Percentiles rank a stretch among this genome's conserved stretches.
phyloP scores from a whole-genome alignment of 2,113 vertebrate species.

The Mesitornis unicolor region DNA sequence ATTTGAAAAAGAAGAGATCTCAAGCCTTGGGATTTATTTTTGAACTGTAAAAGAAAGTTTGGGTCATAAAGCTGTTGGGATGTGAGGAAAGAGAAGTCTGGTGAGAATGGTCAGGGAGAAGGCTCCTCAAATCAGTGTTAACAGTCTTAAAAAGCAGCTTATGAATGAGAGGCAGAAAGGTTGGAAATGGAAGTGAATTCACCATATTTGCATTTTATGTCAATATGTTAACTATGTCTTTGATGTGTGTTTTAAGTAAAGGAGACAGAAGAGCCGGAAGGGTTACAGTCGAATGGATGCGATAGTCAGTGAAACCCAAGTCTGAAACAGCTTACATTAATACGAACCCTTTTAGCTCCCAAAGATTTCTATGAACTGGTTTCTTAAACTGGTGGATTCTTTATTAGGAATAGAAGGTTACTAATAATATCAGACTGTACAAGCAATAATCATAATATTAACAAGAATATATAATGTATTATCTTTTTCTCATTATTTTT shows the following conservation, averaged over 20 bases:
- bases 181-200: background rate
- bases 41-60: background rate
- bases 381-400: background rate
- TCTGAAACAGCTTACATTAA: background rate
- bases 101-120: background rate
- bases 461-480: background rate
- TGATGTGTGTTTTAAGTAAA: background rate
- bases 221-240: background rate
- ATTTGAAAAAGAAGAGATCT: background rate
- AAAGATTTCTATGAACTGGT: background rate
- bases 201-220: background rate
- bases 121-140: background rate
- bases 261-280: background rate
- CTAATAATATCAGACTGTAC: background rate
- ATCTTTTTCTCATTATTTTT: background rate
- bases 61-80: background rate
- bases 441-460: background rate
- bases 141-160: background rate
- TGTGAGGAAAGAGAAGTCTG: background rate
- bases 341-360: background rate
- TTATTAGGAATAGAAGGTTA: background rate
- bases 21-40: background rate
- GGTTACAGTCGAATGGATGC: background rate
- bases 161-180: background rate
- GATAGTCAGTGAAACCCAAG: background rate